Percentiles rank a stretch among this genome's conserved stretches.
Evolutionary conservation across 1,140 invertebrate genomes (phyloP).

Genomic region (Nylanderia fulva): DNA sequence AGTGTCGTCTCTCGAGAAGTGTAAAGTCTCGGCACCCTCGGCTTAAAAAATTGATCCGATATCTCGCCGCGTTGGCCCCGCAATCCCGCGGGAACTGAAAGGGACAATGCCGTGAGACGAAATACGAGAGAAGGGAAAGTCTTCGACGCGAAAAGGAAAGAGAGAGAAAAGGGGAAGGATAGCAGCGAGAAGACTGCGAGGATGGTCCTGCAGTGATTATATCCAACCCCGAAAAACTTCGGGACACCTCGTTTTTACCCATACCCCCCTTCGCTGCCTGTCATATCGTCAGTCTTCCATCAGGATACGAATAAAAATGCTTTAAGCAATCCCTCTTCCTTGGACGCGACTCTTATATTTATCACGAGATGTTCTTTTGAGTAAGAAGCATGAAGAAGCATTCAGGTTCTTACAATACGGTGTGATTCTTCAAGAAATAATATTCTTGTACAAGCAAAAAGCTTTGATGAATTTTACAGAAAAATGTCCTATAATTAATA

Average conservation of each 20-base stretch:
- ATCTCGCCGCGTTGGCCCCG: constrained; percentile 84
- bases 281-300: constrained; percentile 65
- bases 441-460: constrained; percentile 9
- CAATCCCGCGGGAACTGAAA: constrained; percentile 83
- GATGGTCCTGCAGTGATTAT: constrained; percentile 82
- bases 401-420: constrained; percentile 18
- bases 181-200: constrained; percentile 63
- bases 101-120: constrained; percentile 82
- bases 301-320: constrained; percentile 81
- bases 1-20: constrained; percentile 81
- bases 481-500: not conserved
- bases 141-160: not conserved
- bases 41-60: constrained; percentile 85
- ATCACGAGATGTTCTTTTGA: constrained; percentile 79
- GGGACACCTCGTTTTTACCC: constrained; percentile 68
- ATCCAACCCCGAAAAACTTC: constrained; percentile 81
- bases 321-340: constrained; percentile 80
- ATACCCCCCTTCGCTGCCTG: constrained; percentile 1
- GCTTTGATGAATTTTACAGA: not conserved
- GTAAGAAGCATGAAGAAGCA: constrained; percentile 53
- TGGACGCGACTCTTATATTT: constrained; percentile 84
- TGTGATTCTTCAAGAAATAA: constrained; percentile 62
- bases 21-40: constrained; percentile 85
- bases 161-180: constrained; percentile 45
- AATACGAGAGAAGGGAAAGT: constrained; percentile 57